Evolutionary conservation across 2,888 invertebrate species (phyloP).

Genomic region (Ophioninae sp.): DNA sequence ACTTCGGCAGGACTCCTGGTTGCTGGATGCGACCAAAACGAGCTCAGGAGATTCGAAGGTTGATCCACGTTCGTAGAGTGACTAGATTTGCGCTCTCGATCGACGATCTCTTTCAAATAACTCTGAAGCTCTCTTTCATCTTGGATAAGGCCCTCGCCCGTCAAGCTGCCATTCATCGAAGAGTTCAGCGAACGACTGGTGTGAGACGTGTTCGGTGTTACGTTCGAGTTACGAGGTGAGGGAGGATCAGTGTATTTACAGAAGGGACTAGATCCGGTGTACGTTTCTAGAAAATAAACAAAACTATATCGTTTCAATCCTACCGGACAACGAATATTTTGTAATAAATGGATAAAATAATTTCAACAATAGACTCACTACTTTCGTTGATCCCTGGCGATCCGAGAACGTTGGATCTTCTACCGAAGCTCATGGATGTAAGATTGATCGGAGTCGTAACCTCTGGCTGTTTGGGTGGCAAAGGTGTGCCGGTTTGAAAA

Average conservation of each 20-base stretch:
- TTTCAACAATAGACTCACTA: constrained; percentile 64
- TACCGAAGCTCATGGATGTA: constrained; percentile 73
- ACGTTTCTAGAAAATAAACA: constrained; percentile 68
- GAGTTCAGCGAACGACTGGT: constrained; percentile 72
- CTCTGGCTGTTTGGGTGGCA: constrained; percentile 65
- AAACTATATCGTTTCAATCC: background rate
- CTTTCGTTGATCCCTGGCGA: constrained; percentile 73
- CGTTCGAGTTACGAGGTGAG: constrained; percentile 68
- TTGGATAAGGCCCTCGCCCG: constrained; percentile 76
- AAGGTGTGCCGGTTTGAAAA: constrained; percentile 69
- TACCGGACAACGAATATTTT: background rate
- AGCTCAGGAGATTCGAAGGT: constrained; percentile 82
- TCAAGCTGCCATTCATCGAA: constrained; percentile 73
- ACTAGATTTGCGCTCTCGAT: constrained; percentile 72
- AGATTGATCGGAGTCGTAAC: constrained; percentile 71
- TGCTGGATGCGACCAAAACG: constrained; percentile 83
- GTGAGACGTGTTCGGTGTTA: constrained; percentile 71
- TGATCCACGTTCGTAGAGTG: constrained; percentile 78
- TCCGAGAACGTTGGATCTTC: constrained; percentile 71
- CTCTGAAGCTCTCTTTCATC: constrained; percentile 73
- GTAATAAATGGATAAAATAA: background rate
- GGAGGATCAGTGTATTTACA: constrained; percentile 70
- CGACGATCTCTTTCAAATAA: constrained; percentile 74
- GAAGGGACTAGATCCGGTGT: constrained; percentile 70
- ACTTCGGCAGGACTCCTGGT: constrained; percentile 82